phyloP scores from a whole-genome alignment of 2,797 vertebrate species.

The Graptemys geographica region DNA sequence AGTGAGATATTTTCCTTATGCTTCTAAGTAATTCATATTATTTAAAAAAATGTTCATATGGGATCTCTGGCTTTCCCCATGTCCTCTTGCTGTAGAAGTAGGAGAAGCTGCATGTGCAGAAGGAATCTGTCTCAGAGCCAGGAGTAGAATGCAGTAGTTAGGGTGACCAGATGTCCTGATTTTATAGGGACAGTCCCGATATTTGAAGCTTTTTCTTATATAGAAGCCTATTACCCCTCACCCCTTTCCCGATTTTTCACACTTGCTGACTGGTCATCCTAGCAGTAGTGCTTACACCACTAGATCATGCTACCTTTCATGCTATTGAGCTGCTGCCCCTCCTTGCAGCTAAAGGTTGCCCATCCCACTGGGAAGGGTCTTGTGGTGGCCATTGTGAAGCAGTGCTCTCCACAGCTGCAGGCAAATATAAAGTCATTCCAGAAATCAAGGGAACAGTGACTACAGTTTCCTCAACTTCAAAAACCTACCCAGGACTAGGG shows the following conservation, averaged over 20 bases:
- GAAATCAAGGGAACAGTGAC: background rate
- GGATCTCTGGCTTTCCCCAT: background rate
- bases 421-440: background rate
- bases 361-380: background rate
- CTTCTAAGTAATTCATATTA: background rate
- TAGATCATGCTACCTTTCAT: background rate
- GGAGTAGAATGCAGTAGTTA: background rate
- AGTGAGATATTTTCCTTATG: background rate
- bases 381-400: accelerated
- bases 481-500: background rate
- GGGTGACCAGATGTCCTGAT: too few species aligned
- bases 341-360: too few species aligned
- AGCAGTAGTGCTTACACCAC: background rate
- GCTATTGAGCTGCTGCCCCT: background rate
- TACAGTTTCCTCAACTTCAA: background rate
- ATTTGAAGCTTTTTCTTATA: too few species aligned
- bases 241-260: too few species aligned
- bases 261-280: too few species aligned
- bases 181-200: too few species aligned
- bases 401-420: background rate
- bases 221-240: too few species aligned
- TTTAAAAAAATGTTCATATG: background rate
- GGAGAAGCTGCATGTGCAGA: background rate
- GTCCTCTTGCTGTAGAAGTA: background rate
- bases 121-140: background rate